These are phyloP conservation scores for Antennarius maculatus DNA, from an alignment of 2,797 vertebrate genomes.

Conservation along the genomic window DNA sequence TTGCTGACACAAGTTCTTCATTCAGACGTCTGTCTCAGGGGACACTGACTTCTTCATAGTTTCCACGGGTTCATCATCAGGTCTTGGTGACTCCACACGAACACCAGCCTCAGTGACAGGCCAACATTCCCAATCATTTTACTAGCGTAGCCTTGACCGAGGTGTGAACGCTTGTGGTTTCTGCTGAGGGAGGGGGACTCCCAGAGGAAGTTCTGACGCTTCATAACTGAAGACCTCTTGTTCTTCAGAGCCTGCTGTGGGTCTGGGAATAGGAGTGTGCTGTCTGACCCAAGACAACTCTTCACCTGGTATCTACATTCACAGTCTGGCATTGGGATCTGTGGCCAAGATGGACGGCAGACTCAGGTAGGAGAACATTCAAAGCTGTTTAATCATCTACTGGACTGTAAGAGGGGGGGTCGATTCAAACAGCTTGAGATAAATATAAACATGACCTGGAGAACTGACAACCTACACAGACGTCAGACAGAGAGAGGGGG, in stretches of 20 bases:
- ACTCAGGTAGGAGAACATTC: conserved; percentile 83
- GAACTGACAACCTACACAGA: no score
- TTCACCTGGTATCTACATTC: conserved; percentile 92
- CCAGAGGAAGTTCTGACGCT: background rate
- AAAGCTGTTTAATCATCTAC: background rate
- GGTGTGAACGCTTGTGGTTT: no score
- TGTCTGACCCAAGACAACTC: conserved; percentile 90
- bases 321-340: conserved; percentile 93
- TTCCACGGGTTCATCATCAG: no score
- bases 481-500: no score
- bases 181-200: no score
- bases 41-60: background rate
- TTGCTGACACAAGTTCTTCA: background rate
- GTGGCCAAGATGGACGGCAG: conserved; percentile 96
- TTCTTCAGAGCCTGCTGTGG: conserved; percentile 88
- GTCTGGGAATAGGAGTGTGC: conserved; percentile 93
- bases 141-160: no score
- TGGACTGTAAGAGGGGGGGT: no score
- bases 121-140: no score
- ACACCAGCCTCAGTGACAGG: no score
- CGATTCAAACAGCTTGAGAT: no score
- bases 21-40: background rate
- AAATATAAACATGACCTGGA: no score
- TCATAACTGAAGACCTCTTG: background rate
- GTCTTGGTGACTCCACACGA: no score